A percentile compares a stretch with the other conserved stretches of the same genome.
Evolutionary conservation across 30 jellyfish, hydroid and myxozoan species (phyloP).

Genomic region (Rhopilema esculentum): DNA sequence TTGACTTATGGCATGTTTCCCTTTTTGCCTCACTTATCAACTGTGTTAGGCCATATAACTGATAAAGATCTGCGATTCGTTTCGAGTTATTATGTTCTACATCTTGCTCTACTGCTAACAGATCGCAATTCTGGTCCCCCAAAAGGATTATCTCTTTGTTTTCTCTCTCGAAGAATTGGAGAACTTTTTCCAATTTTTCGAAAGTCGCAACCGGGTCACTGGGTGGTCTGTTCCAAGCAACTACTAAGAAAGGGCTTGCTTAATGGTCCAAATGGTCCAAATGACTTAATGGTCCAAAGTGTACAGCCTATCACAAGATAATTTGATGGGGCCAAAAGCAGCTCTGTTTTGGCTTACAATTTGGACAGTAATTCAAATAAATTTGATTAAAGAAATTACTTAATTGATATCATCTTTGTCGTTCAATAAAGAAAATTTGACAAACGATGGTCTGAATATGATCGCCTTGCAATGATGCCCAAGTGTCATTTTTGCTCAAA

Average conservation of each 20-base stretch:
- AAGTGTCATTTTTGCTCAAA: too few species aligned
- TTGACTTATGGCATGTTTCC: constrained; percentile 40
- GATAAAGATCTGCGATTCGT: constrained; percentile 45
- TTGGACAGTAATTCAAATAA: too few species aligned
- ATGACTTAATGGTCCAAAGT: too few species aligned
- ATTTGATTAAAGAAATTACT: too few species aligned
- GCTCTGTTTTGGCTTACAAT: too few species aligned
- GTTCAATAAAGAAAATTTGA: too few species aligned
- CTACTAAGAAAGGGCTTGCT: constrained; percentile 48
- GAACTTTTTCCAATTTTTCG: constrained; percentile 46
- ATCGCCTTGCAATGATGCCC: too few species aligned
- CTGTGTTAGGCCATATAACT: constrained; percentile 55
- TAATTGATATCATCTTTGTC: too few species aligned
- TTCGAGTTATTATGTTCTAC: constrained; percentile 45
- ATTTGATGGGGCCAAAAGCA: too few species aligned
- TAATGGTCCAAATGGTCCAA: constrained; percentile 22
- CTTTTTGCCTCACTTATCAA: constrained; percentile 50
- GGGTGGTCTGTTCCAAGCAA: constrained; percentile 44
- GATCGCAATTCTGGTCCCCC: constrained; percentile 53
- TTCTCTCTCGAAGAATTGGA: constrained; percentile 43
- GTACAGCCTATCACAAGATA: constrained; percentile 44
- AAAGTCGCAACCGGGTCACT: constrained; percentile 51
- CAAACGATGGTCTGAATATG: too few species aligned
- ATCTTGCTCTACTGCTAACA: constrained; percentile 41
- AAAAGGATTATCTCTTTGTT: constrained; percentile 34